These are phyloP conservation scores for Drosophila parvula DNA, from an alignment of 1,140 invertebrate genomes.

Conservation along the genomic window DNA sequence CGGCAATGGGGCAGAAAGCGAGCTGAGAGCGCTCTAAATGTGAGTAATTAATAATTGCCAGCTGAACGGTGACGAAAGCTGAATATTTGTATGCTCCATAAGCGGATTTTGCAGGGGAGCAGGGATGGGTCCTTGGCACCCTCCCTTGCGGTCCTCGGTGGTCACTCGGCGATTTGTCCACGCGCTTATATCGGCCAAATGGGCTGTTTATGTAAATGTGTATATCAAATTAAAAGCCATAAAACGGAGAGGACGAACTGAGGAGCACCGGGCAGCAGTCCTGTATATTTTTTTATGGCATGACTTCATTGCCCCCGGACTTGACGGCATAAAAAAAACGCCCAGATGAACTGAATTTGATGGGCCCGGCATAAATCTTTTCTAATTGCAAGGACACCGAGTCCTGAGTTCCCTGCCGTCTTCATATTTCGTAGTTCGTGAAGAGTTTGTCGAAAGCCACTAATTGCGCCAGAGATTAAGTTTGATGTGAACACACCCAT, in stretches of 20 bases:
- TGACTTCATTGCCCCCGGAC: conserved; percentile 63
- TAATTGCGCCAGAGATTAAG: conserved; percentile 67
- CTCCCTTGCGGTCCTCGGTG: not conserved
- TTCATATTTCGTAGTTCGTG: conserved; percentile 24
- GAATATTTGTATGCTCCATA: conserved; percentile 15
- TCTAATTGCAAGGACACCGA: conserved; percentile 63
- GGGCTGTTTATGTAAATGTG: conserved; percentile 78
- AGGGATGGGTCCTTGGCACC: not conserved
- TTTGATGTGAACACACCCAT: conserved; percentile 47
- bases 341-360: conserved; percentile 57
- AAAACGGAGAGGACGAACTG: conserved; percentile 56
- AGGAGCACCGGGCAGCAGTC: not conserved
- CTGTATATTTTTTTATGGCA: conserved; percentile 42
- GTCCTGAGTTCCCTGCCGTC: conserved; percentile 5
- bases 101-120: conserved; percentile 14
- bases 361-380: conserved; percentile 73
- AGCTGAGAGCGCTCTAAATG: conserved; percentile 25
- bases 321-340: conserved; percentile 57
- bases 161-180: conserved; percentile 62
- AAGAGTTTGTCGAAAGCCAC: conserved; percentile 34
- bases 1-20: conserved; percentile 44
- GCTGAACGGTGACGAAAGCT: conserved; percentile 21
- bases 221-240: conserved; percentile 78
- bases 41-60: conserved; percentile 54
- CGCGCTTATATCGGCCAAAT: conserved; percentile 65